Conservation (phyloP, 2,888 invertebrate species). For the Melieria crassipennis region DNA sequence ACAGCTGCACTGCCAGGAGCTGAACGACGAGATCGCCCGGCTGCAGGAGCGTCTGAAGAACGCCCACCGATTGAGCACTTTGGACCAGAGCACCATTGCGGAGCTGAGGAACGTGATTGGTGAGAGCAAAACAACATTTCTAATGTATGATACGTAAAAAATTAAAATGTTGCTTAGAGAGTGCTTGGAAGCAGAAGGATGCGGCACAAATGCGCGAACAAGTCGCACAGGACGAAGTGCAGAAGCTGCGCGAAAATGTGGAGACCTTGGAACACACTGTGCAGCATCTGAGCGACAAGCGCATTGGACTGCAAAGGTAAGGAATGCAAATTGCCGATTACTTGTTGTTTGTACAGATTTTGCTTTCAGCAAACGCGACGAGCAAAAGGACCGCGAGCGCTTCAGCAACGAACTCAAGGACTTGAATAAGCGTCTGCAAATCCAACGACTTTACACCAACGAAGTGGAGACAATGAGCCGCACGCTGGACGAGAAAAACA, state of each 20-base stretch:
- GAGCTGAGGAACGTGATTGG: conserved; percentile 62
- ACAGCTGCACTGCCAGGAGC: conserved; percentile 51
- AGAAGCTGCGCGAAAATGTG: conserved; percentile 58
- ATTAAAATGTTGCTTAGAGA: conserved; percentile 48
- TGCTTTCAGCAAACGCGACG: conserved; percentile 51
- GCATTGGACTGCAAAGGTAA: conserved; percentile 51
- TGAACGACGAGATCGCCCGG: conserved; percentile 51
- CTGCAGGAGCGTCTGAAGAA: conserved; percentile 53
- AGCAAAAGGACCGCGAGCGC: conserved; percentile 61
- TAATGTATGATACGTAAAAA: neutral
- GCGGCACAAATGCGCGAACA: conserved; percentile 64
- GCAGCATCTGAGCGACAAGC: conserved; percentile 56
- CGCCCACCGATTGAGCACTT: conserved; percentile 52
- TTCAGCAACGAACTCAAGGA: conserved; percentile 62
- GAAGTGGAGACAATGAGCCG: conserved; percentile 62
- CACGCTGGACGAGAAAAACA: conserved; percentile 61
- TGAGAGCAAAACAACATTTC: conserved; percentile 36
- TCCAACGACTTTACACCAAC: conserved; percentile 59
- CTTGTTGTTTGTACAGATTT: neutral
- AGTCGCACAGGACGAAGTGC: conserved; percentile 60
- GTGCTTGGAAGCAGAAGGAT: conserved; percentile 65
- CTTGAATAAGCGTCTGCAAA: conserved; percentile 59
- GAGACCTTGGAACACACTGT: conserved; percentile 57
- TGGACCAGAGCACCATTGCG: conserved; percentile 61
- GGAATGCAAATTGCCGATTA: neutral